Evolutionary conservation across 1,140 invertebrate species (phyloP), one percentile per base, ranked within the genome.

Genomic region (Melitaea cinxia): DNA sequence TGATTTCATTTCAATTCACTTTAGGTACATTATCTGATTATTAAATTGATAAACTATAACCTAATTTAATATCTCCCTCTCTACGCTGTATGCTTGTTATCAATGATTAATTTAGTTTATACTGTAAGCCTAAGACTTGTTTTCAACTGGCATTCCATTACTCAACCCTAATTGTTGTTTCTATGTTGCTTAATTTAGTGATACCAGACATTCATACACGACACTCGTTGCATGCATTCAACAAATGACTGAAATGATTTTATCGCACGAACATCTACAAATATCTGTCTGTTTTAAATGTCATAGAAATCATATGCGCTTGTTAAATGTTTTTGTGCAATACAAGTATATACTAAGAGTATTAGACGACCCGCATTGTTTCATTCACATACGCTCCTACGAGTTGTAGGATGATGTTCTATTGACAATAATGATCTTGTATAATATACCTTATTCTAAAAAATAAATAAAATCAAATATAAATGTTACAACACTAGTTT

Each of bases 101-200:
- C 24, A 26, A 26, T 2, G 6, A 26, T 26, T 26, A 26, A 26
- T 26, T 6, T 26, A 26, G 37, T 15, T 45, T 65, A 57, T 58
- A 58, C 23, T 50, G 45, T 65, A 58, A 65, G 62, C 62, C 55
- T 74, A 67, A 77, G 68, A 83, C 77, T 72, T 84, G 80, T 86
- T 81, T 72, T 78, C 61, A 65, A 74, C 59, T 75, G 74, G 69
- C 69, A 77, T 82, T 77, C 68, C 55, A 68, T 85, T 83, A 76
- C 76, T 61, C 78, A 82, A 83, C 64, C 50, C 60, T 78, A 79
- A 82, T 78, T 82, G 80, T 83, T 70, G 70, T 60, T 74, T 54
- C 53, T 58, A 72, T 42, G 66, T 85, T 83, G 77, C 83, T 65
- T 83, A 80, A 83, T 82, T 74, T 77, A 28, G 59, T 62, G 65